phyloP scores from a whole-genome alignment of 2,113 vertebrate genomes.

The Hemiprocne comata region DNA sequence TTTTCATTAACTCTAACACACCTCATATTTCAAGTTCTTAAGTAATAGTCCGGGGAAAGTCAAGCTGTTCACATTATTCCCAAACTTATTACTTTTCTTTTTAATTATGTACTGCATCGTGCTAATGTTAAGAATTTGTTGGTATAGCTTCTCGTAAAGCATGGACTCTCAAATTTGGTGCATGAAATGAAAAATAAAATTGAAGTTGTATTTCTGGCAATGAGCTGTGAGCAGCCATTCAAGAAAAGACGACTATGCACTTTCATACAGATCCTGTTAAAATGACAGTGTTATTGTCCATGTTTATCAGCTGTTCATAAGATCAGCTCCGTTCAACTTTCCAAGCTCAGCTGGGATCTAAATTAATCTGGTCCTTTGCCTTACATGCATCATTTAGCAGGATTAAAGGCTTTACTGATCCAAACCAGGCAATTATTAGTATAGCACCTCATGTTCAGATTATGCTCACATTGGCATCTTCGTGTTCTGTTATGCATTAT shows the following conservation, averaged over 20 bases:
- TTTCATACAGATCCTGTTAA: not conserved
- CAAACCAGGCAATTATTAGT: not conserved
- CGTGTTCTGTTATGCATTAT: not conserved
- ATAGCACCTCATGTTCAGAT: not conserved
- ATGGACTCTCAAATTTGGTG: not conserved
- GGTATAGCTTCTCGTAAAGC: conserved; percentile 28
- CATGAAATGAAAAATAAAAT: conserved; percentile 42
- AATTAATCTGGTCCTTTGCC: not conserved
- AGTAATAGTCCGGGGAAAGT: conserved; percentile 63
- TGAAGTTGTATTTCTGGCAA: conserved; percentile 7
- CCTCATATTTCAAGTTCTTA: conserved; percentile 60
- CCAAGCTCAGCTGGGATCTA: not conserved
- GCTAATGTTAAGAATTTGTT: conserved; percentile 27
- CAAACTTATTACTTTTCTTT: conserved; percentile 46
- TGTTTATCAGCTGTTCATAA: not conserved
- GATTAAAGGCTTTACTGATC: conserved; percentile 2
- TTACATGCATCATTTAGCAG: conserved; percentile 2
- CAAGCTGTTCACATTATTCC: conserved; percentile 57
- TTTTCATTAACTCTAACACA: conserved; percentile 53
- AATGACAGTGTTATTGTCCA: not conserved
- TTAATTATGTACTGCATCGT: not conserved
- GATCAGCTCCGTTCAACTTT: not conserved
- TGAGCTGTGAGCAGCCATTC: conserved; percentile 20
- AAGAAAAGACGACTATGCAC: not conserved
- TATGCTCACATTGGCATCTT: not conserved